Evolutionary conservation across 1,140 invertebrate genomes (phyloP), one percentile per base, ranked within the genome.

Genomic region (Drosophila ironensis): DNA sequence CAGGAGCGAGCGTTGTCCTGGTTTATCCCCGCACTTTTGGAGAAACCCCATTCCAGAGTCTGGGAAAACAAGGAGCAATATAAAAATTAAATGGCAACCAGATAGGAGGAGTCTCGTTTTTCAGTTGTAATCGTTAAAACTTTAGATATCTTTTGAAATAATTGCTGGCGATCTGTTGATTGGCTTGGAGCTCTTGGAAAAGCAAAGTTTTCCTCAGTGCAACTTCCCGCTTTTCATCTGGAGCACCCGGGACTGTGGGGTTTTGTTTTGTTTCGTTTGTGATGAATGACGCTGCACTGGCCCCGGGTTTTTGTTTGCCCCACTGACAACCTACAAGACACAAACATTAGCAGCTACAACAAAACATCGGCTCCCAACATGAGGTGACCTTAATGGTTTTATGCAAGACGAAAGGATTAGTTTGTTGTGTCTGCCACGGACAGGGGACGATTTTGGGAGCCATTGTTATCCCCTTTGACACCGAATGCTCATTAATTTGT

Each of bases 251-350:
- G n/a, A n/a, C n/a, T n/a, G n/a, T n/a, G n/a, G n/a, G n/a, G n/a
- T n/a, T n/a, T n/a, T n/a, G n/a, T 71, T 54, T 53, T 66, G 73
- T 66, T 61, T 78, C 67, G 46, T 56, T 37, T 81, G 73, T 82
- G 78, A 82, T 82, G 78, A 82, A 82, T 86, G 78, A 86, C 74
- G 59, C 69, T 82, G 78, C 78, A 86, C 70, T 82, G 68, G 80
- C 63, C 45, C n/a, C 42, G 80, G 71, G 78, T 66, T 84, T 84
- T 82, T 82, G 78, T 61, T 44, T 60, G 44, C 61, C 41, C 46
- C 46, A 40, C 48, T 61, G 71, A 84, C 74, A 84, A 84, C 71
- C 76, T 86, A 82, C 78, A 86, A 77, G 80, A 86, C 78, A 82
- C 47, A 59, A 73, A 86, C 78, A 82, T 82, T 86, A 84, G 77